Percentiles rank a stretch among this genome's conserved stretches.
These are phyloP conservation scores for Pseudorasbora parva DNA, from an alignment of 2,113 vertebrate genomes.

Conservation along the genomic window DNA sequence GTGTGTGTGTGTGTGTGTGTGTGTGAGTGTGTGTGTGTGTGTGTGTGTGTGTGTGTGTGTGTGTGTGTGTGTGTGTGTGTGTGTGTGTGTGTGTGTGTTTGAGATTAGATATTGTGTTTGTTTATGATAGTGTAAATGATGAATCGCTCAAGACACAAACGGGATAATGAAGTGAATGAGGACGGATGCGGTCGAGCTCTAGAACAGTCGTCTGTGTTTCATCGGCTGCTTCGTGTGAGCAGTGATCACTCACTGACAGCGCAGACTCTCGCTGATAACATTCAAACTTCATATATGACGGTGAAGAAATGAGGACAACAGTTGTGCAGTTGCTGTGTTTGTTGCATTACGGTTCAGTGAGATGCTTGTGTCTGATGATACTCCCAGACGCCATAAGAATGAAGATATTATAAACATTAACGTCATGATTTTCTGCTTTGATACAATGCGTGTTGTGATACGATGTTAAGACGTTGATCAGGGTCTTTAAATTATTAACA, in stretches of 20 bases:
- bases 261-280: neutral
- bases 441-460: neutral
- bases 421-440: neutral
- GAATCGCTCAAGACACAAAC: conserved; percentile 60
- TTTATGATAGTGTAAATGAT: conserved; percentile 75
- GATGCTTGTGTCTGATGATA: neutral
- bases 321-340: neutral
- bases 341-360: neutral
- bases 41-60: too few relatives aligned
- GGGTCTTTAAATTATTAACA: neutral
- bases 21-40: too few relatives aligned
- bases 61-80: conserved; percentile 62
- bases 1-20: too few relatives aligned
- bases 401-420: neutral
- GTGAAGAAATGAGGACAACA: neutral
- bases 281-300: neutral
- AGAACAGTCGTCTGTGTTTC: too few relatives aligned
- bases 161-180: neutral
- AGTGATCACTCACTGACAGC: neutral
- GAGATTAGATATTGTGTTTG: neutral
- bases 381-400: neutral
- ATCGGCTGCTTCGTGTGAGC: neutral
- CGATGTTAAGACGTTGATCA: neutral
- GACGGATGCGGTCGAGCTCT: neutral
- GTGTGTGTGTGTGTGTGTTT: conserved; percentile 60